A percentile compares a stretch with the other conserved stretches of the same genome.
These are phyloP conservation scores for Lottia gigantea DNA, from an alignment of 2,888 invertebrate species.

Conservation along the genomic window DNA sequence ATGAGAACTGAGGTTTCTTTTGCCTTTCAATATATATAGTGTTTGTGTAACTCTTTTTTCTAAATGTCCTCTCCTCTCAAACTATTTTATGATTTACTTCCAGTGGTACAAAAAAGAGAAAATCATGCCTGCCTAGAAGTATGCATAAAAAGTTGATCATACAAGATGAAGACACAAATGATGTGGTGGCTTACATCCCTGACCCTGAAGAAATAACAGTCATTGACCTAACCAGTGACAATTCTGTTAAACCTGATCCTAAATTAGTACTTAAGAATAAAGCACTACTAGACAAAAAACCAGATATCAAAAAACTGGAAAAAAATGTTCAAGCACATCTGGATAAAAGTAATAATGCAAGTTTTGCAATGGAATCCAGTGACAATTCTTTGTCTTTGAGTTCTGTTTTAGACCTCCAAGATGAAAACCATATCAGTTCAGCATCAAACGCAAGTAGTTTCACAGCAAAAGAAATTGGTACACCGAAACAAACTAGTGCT, in stretches of 20 bases:
- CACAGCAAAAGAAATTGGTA: conserved; percentile 13
- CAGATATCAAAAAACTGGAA: conserved; percentile 20
- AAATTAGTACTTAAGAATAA: conserved; percentile 12
- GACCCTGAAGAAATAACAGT: conserved; percentile 24
- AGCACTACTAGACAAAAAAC: conserved; percentile 22
- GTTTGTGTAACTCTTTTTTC: no score
- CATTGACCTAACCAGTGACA: background rate
- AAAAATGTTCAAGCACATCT: background rate
- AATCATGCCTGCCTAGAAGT: background rate
- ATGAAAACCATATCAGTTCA: no score
- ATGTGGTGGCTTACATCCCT: conserved; percentile 24
- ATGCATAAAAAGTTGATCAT: background rate
- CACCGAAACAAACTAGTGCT: no score
- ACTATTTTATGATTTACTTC: background rate
- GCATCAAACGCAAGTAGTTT: no score
- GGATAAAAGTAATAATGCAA: no score
- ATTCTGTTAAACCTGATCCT: conserved; percentile 12
- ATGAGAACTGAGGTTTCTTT: no score
- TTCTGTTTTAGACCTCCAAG: no score
- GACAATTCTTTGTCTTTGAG: no score
- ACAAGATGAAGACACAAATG: conserved; percentile 13
- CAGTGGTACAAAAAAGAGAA: conserved; percentile 26
- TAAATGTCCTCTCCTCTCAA: no score
- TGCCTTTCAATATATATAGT: no score
- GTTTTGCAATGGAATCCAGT: no score